phyloP scores from a whole-genome alignment of 2,797 vertebrate species.

The Tangara arthus region DNA sequence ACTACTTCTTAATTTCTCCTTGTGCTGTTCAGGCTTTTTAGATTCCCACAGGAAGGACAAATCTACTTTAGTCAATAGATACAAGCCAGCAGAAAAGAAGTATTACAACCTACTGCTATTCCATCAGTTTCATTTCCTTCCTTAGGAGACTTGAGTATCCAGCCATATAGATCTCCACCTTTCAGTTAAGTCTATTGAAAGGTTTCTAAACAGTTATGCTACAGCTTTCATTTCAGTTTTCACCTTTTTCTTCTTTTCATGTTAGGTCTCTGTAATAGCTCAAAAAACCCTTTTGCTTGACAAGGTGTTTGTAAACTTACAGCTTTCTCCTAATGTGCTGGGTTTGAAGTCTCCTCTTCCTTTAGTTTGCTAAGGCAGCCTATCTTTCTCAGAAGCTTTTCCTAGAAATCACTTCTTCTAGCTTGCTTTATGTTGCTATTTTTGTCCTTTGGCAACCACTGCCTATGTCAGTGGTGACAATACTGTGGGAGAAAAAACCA shows the following conservation, averaged over 20 bases:
- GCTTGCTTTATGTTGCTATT: background rate
- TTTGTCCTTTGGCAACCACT: background rate
- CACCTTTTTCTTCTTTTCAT: background rate
- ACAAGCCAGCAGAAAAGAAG: background rate
- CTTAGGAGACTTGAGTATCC: background rate
- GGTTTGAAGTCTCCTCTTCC: background rate
- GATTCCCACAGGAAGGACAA: background rate
- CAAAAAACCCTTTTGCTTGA: background rate
- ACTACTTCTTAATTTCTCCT: conserved; percentile 8
- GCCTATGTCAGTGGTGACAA: background rate
- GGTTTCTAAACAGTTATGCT: background rate
- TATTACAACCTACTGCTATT: background rate
- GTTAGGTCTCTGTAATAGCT: background rate
- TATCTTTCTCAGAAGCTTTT: background rate
- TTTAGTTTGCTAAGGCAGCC: background rate
- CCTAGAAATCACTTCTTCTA: background rate
- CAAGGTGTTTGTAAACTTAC: background rate
- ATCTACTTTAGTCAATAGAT: conserved; percentile 20
- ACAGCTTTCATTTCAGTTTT: background rate
- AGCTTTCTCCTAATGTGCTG: background rate
- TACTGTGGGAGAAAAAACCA: background rate
- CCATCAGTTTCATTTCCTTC: background rate
- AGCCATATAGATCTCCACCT: background rate
- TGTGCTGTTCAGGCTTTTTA: background rate
- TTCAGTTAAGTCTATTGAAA: background rate